Conservation (phyloP, 2,797 vertebrate genomes). For the Salarias fasciatus region DNA sequence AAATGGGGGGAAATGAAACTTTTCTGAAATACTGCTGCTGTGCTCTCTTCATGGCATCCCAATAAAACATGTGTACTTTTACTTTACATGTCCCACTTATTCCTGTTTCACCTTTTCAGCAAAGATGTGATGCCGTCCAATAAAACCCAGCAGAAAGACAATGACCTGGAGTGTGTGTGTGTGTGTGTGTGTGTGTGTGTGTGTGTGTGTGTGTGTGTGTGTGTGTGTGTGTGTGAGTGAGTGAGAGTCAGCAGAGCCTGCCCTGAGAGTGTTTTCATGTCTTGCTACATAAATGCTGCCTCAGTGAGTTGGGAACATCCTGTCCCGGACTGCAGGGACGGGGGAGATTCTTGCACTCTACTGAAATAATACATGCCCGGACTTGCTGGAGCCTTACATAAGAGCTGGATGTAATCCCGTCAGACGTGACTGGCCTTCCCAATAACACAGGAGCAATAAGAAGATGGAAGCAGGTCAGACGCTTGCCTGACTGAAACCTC, state of each 20-base stretch:
- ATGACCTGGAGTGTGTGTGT: too few species aligned
- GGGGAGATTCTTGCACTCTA: constrained; percentile 20
- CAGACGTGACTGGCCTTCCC: constrained; percentile 40
- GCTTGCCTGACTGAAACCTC: constrained; percentile 1
- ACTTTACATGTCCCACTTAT: too few species aligned
- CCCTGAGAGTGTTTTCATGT: constrained; percentile 35
- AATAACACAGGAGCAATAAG: constrained; percentile 34
- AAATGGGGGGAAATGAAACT: too few species aligned
- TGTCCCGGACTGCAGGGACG: constrained; percentile 34
- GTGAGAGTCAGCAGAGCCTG: background rate
- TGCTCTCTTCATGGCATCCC: too few species aligned
- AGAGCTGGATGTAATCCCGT: constrained; percentile 47
- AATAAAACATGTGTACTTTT: too few species aligned
- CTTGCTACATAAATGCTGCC: constrained; percentile 44
- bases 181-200: too few species aligned
- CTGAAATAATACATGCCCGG: constrained; percentile 53
- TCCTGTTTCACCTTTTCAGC: too few species aligned
- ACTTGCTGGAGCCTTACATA: constrained; percentile 65
- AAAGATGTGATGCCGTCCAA: too few species aligned
- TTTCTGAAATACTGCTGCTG: too few species aligned
- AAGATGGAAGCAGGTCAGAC: constrained; percentile 26
- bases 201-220: too few species aligned
- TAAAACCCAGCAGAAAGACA: too few species aligned
- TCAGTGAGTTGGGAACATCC: constrained; percentile 52
- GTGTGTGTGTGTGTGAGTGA: background rate